Evolutionary conservation across 1,140 invertebrate species (phyloP), one percentile per base, ranked within the genome.

Genomic region (Microplitis mediator): DNA sequence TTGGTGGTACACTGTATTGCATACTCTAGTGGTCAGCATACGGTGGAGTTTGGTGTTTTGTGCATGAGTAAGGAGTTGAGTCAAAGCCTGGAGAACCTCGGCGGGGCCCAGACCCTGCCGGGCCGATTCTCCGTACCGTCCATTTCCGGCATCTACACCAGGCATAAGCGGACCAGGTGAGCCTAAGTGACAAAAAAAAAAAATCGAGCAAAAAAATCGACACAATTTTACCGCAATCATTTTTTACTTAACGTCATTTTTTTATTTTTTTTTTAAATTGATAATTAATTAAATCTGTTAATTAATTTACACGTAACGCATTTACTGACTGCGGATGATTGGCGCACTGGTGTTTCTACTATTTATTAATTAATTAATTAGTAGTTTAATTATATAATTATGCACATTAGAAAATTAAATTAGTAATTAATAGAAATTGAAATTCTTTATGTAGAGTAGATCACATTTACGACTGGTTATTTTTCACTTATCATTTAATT

Each of bases 141-240:
- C 81, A 87, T 89, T 82, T 88, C 87, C 80, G 87, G 87, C 81
- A 88, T 89, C 85, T 87, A 89, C 87, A 88, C 87, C 79, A 87
- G 88, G 80, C 88, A 89, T 77, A 89, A 89, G 79, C 84, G 89
- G 76, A 89, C 88, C 85, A 89, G 88, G 89, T 90, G 87, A 89
- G 87, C 79, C 76, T 77, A 77, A 78, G 76, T 52, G 58, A 71
- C n/a, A n/a, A 14, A 69, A 69, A 73, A 64, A 35, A 63, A 61
- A 34, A 77, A 61, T 62, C 64, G 73, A 80, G 75, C 76, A 71
- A 79, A 54, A 16, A 67, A 56, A 23, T 60, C 31, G 23, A 51
- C 31, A 69, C 54, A 50, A 58, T 45, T 45, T 45, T 6, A 45
- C 11, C 11, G 39, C 39, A 45, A 45, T 11, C 6, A 45, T 23